Evolutionary conservation across 2,113 vertebrate genomes (phyloP).

Genomic region (Apodemus speciosus): DNA sequence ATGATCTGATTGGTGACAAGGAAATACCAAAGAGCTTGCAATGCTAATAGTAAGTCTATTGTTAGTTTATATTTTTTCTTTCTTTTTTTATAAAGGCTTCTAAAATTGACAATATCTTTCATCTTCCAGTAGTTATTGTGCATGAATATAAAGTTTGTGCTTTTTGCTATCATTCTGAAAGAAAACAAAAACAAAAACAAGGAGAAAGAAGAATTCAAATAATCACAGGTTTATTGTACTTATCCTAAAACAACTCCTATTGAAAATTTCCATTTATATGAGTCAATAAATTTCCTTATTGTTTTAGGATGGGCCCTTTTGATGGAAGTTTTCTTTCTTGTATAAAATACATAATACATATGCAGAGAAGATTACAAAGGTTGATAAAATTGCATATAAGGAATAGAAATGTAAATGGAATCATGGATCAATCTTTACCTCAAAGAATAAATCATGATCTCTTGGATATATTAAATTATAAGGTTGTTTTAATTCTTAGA

Average conservation of each 20-base stretch:
- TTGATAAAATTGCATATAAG: not conserved
- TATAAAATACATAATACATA: not conserved
- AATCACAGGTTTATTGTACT: conserved; percentile 3
- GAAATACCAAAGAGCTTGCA: not conserved
- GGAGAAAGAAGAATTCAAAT: not conserved
- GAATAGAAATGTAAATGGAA: not conserved
- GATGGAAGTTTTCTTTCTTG: conserved; percentile 41
- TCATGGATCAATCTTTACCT: not conserved
- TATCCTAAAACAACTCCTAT: not conserved
- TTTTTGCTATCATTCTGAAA: not conserved
- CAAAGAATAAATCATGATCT: not conserved
- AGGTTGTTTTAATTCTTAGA: not conserved
- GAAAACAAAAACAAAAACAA: conserved; percentile 36
- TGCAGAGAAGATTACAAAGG: not conserved
- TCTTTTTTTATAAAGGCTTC: not conserved
- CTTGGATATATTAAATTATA: not conserved
- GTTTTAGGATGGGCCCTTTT: not conserved
- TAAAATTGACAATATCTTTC: not conserved
- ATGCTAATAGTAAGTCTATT: not conserved
- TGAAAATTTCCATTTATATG: conserved; percentile 51
- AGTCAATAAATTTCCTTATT: conserved; percentile 21
- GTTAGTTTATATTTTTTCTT: not conserved
- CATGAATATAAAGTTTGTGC: not conserved
- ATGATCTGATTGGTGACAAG: not conserved
- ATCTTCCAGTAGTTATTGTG: not conserved